A percentile compares a stretch with the other conserved stretches of the same genome.
phyloP scores from a whole-genome alignment of 2,797 vertebrate genomes.

The Sandelia bainsii region DNA sequence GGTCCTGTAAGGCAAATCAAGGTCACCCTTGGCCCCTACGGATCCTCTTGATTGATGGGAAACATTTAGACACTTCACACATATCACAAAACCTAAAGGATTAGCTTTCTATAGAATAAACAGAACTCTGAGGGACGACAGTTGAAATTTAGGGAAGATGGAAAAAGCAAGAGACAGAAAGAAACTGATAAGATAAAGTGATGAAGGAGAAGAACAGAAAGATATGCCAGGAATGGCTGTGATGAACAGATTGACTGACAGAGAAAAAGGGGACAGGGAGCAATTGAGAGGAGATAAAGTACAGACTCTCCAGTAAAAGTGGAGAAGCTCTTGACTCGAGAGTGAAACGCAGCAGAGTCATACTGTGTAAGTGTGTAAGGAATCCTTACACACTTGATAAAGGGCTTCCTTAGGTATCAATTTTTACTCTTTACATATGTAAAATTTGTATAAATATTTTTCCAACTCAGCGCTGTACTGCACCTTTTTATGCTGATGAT shows the following conservation, averaged over 20 bases:
- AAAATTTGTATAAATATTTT: too few species aligned
- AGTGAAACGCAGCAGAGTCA: background rate
- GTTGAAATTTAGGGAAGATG: background rate
- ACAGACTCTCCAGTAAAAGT: background rate
- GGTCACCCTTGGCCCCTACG: background rate
- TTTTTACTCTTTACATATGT: too few species aligned
- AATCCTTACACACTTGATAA: background rate
- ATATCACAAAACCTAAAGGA: background rate
- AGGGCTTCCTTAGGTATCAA: too few species aligned
- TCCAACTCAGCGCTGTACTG: too few species aligned
- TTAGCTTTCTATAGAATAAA: background rate
- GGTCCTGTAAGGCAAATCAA: conserved; percentile 18
- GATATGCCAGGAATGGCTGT: background rate
- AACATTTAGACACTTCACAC: conserved; percentile 1
- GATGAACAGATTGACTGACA: conserved; percentile 3
- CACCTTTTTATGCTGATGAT: too few species aligned
- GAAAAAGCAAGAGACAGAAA: too few species aligned
- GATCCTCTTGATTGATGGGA: background rate
- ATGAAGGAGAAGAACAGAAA: background rate
- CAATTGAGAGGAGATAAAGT: background rate
- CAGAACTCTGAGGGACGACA: background rate
- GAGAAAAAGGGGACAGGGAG: conserved; percentile 6
- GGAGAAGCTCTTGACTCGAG: conserved; percentile 15
- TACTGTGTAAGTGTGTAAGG: background rate
- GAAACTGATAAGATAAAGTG: too few species aligned